A percentile compares a stretch with the other conserved stretches of the same genome.
Conservation (phyloP, 2,797 vertebrate genomes). For the Chloroceryle amazona region DNA sequence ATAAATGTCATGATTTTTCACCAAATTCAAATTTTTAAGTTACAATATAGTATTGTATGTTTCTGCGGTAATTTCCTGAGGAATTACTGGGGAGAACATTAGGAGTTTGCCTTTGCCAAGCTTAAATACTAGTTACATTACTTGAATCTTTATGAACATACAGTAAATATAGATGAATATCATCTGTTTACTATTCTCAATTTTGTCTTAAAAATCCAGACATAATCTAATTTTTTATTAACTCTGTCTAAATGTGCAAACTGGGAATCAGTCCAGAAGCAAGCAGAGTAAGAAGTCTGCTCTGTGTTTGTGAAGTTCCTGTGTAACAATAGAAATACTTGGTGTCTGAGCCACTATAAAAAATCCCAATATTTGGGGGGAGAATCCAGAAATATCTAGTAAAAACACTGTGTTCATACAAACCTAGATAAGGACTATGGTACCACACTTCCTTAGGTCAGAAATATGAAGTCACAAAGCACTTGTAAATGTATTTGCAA, state of each 20-base stretch:
- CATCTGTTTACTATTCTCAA: constrained; percentile 79
- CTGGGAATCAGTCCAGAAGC: constrained; percentile 71
- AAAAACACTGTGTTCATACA: neutral
- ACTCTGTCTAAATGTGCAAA: constrained; percentile 70
- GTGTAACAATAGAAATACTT: constrained; percentile 50
- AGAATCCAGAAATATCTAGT: neutral
- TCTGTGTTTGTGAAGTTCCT: constrained; percentile 67
- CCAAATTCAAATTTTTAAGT: constrained; percentile 30
- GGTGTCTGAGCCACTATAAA: neutral
- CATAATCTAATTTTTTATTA: constrained; percentile 78
- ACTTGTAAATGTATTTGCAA: neutral
- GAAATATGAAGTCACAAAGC: neutral
- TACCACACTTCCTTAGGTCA: neutral
- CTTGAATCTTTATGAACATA: constrained; percentile 69
- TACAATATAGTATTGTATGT: neutral
- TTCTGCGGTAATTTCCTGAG: constrained; percentile 68
- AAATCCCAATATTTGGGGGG: neutral
- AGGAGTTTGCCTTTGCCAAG: constrained; percentile 33
- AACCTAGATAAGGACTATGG: neutral
- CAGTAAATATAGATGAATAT: constrained; percentile 71
- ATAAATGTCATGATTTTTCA: constrained; percentile 39
- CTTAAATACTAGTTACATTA: constrained; percentile 58
- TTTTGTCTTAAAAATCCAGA: constrained; percentile 72
- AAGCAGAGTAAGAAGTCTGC: constrained; percentile 57
- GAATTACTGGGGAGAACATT: constrained; percentile 31